Evolutionary conservation across 2,888 invertebrate species (phyloP).

Genomic region (Oasisia sp.): DNA sequence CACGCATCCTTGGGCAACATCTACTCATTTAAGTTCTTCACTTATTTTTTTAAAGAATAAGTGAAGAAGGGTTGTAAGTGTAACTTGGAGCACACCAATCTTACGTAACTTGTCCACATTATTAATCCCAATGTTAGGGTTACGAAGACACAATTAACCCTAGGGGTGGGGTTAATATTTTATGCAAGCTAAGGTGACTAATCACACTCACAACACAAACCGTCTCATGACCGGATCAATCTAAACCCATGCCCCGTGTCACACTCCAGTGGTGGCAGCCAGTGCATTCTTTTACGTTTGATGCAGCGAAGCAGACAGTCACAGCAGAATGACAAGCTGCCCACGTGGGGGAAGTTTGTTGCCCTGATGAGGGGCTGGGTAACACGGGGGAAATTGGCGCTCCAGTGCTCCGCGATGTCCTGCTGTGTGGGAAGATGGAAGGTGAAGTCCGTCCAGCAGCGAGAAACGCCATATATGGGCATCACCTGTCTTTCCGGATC

Average conservation of each 20-base stretch:
- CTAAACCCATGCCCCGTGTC: slow-evolving; percentile 65
- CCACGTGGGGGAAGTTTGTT: slow-evolving; percentile 51
- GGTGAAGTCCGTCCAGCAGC: slow-evolving; percentile 60
- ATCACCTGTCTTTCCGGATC: slow-evolving; percentile 46
- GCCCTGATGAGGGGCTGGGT: slow-evolving; percentile 55
- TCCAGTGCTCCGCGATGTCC: slow-evolving; percentile 61
- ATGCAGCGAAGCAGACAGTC: slow-evolving; percentile 53
- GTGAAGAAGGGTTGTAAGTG: background rate
- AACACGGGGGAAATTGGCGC: slow-evolving; percentile 55
- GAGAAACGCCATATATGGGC: slow-evolving; percentile 56
- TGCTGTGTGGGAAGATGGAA: slow-evolving; percentile 60
- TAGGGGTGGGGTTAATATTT: too few relatives aligned
- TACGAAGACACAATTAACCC: too few relatives aligned
- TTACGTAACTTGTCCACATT: too few relatives aligned
- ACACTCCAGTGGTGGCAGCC: slow-evolving; percentile 59
- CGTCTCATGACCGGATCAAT: slow-evolving; percentile 47
- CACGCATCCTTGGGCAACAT: background rate
- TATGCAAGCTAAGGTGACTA: too few relatives aligned
- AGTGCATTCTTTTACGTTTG: slow-evolving; percentile 55
- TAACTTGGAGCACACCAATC: background rate
- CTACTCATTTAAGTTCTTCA: background rate
- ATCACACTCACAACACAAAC: background rate
- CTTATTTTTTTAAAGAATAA: too few relatives aligned
- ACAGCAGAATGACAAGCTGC: slow-evolving; percentile 54
- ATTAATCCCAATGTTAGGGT: too few relatives aligned